Evolutionary conservation across 1,140 invertebrate species (phyloP), one percentile per base, ranked within the genome.

Genomic region (Saxidomus purpurata): DNA sequence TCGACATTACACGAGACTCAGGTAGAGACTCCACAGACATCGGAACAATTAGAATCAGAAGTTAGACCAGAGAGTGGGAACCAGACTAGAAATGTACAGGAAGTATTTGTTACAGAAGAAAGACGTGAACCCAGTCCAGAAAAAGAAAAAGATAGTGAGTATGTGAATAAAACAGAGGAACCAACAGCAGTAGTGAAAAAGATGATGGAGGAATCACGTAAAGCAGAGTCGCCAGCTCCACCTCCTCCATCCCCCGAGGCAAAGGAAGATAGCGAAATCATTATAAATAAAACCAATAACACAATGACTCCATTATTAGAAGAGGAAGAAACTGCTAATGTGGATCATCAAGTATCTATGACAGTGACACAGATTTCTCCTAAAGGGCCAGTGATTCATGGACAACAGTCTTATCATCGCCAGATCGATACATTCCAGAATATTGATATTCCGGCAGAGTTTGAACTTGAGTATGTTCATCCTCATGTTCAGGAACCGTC

Each of bases 171-270:
- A 76, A 85, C 59, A 8, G 87, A 82, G 25, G 71, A 69, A 19
- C 69, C 67, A 15, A 43, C 40, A 19, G 43, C 28, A 22, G 82
- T 59, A 13, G 74, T 85, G 3, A 85, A 85, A 67, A 90, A 85
- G 43, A 40, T 81, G n/a, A 43, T 89, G 77, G 87, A 89, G 71
- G 85, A 85, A n/a, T 90, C 89, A 6, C 40, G 79, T 19, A 92
- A 92, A 82, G 87, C 69, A 15, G 90, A 91, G 47, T 93, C 94
- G 0, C 94, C 94, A 13, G 93, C 86, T 0, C 93, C 93, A 8
- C 93, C 94, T 2, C 94, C 94, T 34, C 94, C 94, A 11, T 94
- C 94, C 0, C 94, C 94, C 0, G 94, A 94, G 49, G 81, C 90
- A 34, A 91, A 89, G 31, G 89, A 93, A 28, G 74, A 90, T n/a